These are phyloP conservation scores for Dione vanillae DNA, from an alignment of 2,888 invertebrate species.

Conservation along the genomic window DNA sequence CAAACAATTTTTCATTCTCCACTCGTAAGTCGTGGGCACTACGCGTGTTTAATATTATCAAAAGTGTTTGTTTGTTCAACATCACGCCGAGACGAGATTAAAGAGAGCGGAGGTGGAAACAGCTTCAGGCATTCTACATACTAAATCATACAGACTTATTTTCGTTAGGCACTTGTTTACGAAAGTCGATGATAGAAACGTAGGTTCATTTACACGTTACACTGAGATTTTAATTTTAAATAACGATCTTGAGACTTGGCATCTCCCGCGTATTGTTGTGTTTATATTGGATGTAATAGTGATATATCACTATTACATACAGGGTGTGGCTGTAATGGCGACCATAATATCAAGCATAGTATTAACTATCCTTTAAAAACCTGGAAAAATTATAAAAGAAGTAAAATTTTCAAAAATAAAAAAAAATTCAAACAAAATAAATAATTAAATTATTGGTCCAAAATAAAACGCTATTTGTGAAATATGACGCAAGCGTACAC, in stretches of 20 bases:
- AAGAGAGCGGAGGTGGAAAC: slow-evolving; percentile 22
- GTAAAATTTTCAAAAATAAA: too few species aligned
- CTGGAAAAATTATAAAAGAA: too few species aligned
- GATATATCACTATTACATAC: too few species aligned
- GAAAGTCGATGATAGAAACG: slow-evolving; percentile 8
- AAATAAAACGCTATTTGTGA: too few species aligned
- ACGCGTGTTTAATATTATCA: slow-evolving; percentile 18
- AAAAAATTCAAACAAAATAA: too few species aligned
- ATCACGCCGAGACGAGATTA: slow-evolving; percentile 13
- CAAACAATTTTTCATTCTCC: background rate
- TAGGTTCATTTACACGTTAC: background rate
- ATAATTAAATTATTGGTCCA: too few species aligned
- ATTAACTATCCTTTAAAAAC: too few species aligned
- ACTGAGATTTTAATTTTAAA: background rate
- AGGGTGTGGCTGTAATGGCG: too few species aligned
- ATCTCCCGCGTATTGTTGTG: slow-evolving; percentile 3
- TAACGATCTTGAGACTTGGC: background rate
- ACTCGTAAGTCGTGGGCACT: background rate
- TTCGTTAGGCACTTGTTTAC: slow-evolving; percentile 26
- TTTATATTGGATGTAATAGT: background rate
- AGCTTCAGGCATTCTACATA: slow-evolving; percentile 25
- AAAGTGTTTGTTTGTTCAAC: slow-evolving; percentile 61
- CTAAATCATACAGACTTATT: slow-evolving; percentile 33
- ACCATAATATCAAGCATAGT: too few species aligned
- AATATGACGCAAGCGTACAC: too few species aligned